These are phyloP conservation scores for Nycticryphes semicollaris DNA, from an alignment of 2,113 vertebrate species.

Conservation along the genomic window DNA sequence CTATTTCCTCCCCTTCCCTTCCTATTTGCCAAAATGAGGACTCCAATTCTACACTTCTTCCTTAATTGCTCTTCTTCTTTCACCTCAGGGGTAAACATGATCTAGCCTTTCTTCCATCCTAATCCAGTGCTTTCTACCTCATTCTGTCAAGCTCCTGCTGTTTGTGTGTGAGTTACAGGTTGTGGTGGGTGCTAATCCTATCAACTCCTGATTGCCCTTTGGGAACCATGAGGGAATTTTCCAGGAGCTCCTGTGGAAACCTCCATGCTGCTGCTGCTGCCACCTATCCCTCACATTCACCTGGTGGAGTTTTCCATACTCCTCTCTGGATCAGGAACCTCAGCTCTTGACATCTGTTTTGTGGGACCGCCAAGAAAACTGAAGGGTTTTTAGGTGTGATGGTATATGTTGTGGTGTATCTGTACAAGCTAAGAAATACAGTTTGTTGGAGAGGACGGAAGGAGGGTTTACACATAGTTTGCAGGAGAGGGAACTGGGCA, in stretches of 20 bases:
- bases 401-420: not conserved
- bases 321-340: fast-evolving
- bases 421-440: not conserved
- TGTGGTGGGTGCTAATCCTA: not conserved
- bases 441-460: not conserved
- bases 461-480: not conserved
- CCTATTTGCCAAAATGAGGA: not conserved
- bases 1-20: not conserved
- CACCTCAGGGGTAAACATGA: not conserved
- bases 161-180: not conserved
- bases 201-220: not conserved
- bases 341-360: not conserved
- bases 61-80: not conserved
- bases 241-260: not conserved
- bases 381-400: not conserved
- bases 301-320: not conserved
- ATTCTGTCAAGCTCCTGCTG: not conserved
- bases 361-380: not conserved
- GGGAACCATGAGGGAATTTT: not conserved
- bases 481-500: not conserved
- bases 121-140: not conserved
- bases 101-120: not conserved
- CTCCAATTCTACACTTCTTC: not conserved
- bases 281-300: not conserved
- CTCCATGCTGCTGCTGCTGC: not conserved